Evolutionary conservation across 2,888 invertebrate genomes (phyloP).

Genomic region (Watsonalla binaria): DNA sequence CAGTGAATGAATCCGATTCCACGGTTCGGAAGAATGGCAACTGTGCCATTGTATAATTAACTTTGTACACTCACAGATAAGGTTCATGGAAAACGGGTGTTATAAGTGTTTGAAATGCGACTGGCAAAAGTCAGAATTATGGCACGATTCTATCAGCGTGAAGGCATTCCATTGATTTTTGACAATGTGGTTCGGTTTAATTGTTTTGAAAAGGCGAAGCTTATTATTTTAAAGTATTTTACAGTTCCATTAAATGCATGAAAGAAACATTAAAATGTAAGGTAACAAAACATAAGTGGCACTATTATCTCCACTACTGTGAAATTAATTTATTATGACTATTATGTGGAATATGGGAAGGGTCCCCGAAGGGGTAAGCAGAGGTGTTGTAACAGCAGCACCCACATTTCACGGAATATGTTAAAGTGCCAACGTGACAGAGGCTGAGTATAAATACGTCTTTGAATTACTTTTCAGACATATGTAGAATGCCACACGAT

Average conservation of each 20-base stretch:
- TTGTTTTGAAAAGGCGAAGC: conserved; percentile 1
- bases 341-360: no score
- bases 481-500: no score
- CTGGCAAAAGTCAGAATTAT: conserved; percentile 42
- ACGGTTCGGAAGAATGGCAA: conserved; percentile 14
- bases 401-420: no score
- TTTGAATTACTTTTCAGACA: no score
- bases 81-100: conserved; percentile 8
- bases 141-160: conserved; percentile 30
- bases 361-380: no score
- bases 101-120: conserved; percentile 27
- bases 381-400: no score
- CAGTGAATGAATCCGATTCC: conserved; percentile 37
- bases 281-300: neutral
- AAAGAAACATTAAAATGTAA: neutral
- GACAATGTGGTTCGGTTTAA: conserved; percentile 21
- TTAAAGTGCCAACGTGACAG: no score
- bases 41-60: conserved; percentile 15
- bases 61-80: conserved; percentile 16
- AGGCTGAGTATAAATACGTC: no score
- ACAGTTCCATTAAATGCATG: neutral
- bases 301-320: no score
- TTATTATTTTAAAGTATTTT: neutral
- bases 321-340: no score
- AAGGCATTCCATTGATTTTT: conserved; percentile 39